A percentile compares a stretch with the other conserved stretches of the same genome.
Evolutionary conservation across 1,140 invertebrate genomes (phyloP).

Genomic region (Holotrichia oblita): DNA sequence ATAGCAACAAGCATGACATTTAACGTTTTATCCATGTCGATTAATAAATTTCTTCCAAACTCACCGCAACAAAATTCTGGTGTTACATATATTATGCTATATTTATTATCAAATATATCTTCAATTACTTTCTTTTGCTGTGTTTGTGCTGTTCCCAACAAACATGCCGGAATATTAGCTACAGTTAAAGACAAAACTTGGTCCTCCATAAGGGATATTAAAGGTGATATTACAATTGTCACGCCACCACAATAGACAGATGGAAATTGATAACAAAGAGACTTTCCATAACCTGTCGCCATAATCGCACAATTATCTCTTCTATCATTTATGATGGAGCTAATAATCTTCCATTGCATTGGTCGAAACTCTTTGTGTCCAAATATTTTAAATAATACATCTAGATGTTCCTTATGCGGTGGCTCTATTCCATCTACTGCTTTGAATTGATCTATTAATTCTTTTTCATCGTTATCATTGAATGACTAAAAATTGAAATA

Average conservation of each 20-base stretch:
- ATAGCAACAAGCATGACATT: conserved; percentile 75
- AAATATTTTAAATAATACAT: conserved; percentile 63
- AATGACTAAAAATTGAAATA: conserved; percentile 27
- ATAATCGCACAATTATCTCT: conserved; percentile 75
- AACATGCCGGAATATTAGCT: conserved; percentile 69
- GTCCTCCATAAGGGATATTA: no score
- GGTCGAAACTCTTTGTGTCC: conserved; percentile 69
- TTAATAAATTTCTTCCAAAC: conserved; percentile 58
- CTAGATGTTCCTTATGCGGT: conserved; percentile 45
- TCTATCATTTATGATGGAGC: conserved; percentile 65
- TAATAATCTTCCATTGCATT: conserved; percentile 75
- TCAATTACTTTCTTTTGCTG: conserved; percentile 62
- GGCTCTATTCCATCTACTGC: conserved; percentile 31
- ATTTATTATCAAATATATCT: conserved; percentile 64
- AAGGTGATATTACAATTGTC: conserved; percentile 82
- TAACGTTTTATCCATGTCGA: conserved; percentile 58
- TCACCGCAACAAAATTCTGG: conserved; percentile 69
- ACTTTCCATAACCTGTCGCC: conserved; percentile 89
- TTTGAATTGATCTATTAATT: conserved; percentile 38
- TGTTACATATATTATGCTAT: no score
- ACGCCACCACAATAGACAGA: conserved; percentile 71
- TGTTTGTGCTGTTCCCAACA: conserved; percentile 71
- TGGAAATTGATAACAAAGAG: conserved; percentile 85
- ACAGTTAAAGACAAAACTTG: conserved; percentile 72
- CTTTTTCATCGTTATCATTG: conserved; percentile 31